These are phyloP conservation scores for Acrocephalus scirpaceus DNA, from an alignment of 2,797 vertebrate species.

Conservation along the genomic window DNA sequence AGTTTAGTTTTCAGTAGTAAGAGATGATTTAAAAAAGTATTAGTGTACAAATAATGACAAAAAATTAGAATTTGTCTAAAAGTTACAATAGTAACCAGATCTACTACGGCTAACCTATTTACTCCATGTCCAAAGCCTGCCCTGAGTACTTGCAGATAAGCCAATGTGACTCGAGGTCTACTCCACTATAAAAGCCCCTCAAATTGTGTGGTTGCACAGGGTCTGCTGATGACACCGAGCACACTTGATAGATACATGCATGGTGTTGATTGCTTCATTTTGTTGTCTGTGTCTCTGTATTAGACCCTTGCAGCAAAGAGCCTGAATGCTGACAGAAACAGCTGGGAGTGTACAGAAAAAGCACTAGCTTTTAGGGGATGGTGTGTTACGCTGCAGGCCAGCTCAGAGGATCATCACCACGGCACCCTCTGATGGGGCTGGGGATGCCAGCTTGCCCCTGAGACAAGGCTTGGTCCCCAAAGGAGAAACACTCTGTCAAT, in stretches of 20 bases:
- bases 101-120: background rate
- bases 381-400: background rate
- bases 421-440: background rate
- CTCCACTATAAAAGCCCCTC: background rate
- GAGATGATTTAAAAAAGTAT: background rate
- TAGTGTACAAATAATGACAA: background rate
- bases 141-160: background rate
- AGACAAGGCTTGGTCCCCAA: background rate
- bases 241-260: background rate
- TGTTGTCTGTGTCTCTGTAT: background rate
- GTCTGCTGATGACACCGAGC: background rate
- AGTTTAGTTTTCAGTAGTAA: background rate
- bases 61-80: background rate
- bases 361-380: background rate
- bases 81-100: background rate
- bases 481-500: background rate
- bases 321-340: background rate
- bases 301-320: background rate
- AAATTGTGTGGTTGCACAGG: background rate
- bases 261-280: background rate
- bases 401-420: background rate
- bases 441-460: background rate
- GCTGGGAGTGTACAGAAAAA: background rate
- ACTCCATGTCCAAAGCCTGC: background rate
- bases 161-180: background rate